phyloP scores from a whole-genome alignment of 1,140 invertebrate species.

The Zaprionus camerounensis region DNA sequence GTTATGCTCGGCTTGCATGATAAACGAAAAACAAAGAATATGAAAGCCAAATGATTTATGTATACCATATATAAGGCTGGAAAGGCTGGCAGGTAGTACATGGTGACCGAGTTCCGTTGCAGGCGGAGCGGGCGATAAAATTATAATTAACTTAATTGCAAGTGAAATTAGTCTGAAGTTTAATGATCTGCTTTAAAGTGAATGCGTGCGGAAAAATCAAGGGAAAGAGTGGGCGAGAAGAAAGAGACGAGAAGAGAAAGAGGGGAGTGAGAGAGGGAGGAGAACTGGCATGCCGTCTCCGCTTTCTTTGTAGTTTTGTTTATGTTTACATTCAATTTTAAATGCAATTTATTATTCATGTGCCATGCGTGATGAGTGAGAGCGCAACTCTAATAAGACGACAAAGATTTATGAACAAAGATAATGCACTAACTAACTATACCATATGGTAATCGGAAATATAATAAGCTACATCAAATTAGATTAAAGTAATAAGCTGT shows the following conservation, averaged over 20 bases:
- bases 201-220: constrained; percentile 54
- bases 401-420: constrained; percentile 14
- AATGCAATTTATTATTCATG: constrained; percentile 39
- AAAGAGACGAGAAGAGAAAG: neutral
- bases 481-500: neutral
- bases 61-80: constrained; percentile 10
- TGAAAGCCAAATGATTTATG: constrained; percentile 60
- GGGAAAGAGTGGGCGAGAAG: neutral
- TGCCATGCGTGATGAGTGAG: constrained; percentile 19
- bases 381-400: constrained; percentile 17
- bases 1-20: constrained; percentile 58
- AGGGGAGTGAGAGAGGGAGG: neutral
- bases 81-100: neutral
- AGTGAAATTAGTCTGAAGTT: constrained; percentile 76
- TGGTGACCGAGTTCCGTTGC: constrained; percentile 58
- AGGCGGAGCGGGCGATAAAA: constrained; percentile 58
- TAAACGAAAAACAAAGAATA: constrained; percentile 31
- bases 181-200: constrained; percentile 63
- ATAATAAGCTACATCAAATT: neutral
- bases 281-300: neutral
- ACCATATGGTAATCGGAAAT: neutral
- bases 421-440: neutral
- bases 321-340: constrained; percentile 25
- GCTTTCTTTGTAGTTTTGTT: constrained; percentile 53
- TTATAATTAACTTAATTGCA: constrained; percentile 80